A percentile compares a stretch with the other conserved stretches of the same genome.
Evolutionary conservation across 1,140 invertebrate genomes (phyloP).

Genomic region (Drosophila mauritiana): DNA sequence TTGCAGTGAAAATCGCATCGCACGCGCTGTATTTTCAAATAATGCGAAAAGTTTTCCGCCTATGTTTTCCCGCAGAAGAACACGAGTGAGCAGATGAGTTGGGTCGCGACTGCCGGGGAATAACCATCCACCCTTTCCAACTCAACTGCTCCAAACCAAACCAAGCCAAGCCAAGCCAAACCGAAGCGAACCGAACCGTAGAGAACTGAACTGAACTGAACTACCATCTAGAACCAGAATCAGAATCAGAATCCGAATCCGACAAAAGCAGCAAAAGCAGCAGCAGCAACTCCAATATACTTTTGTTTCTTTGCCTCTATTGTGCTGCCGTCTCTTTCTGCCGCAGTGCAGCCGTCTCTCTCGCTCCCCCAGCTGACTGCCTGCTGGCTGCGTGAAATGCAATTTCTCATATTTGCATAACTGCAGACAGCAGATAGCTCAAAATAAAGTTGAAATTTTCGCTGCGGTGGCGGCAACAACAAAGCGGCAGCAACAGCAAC

Average conservation of each 20-base stretch:
- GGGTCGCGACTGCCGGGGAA: conserved; percentile 30
- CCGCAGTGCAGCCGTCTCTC: neutral
- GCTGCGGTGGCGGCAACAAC: conserved; percentile 59
- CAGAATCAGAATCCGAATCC: conserved; percentile 24
- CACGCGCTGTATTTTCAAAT: conserved; percentile 79
- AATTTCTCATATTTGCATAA: conserved; percentile 83
- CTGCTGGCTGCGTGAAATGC: conserved; percentile 72
- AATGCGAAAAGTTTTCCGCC: conserved; percentile 80
- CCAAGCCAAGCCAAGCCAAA: neutral
- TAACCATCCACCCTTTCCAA: conserved; percentile 24
- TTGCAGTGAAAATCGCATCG: conserved; percentile 74
- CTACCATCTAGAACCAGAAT: conserved; percentile 16
- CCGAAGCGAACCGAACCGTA: conserved; percentile 23
- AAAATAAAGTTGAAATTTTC: conserved; percentile 80
- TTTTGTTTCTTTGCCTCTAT: conserved; percentile 77
- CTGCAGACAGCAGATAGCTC: conserved; percentile 81
- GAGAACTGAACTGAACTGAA: conserved; percentile 14
- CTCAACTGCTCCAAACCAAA: neutral
- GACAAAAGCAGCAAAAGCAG: conserved; percentile 24
- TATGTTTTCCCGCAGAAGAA: conserved; percentile 56
- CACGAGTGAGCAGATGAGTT: conserved; percentile 37
- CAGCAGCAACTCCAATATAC: conserved; percentile 68
- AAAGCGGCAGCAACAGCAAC: conserved; percentile 54
- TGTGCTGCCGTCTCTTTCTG: conserved; percentile 48
- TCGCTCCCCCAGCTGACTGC: neutral